Conservation (phyloP, 2,113 vertebrate genomes). For the Phylloscopus whistleri region DNA sequence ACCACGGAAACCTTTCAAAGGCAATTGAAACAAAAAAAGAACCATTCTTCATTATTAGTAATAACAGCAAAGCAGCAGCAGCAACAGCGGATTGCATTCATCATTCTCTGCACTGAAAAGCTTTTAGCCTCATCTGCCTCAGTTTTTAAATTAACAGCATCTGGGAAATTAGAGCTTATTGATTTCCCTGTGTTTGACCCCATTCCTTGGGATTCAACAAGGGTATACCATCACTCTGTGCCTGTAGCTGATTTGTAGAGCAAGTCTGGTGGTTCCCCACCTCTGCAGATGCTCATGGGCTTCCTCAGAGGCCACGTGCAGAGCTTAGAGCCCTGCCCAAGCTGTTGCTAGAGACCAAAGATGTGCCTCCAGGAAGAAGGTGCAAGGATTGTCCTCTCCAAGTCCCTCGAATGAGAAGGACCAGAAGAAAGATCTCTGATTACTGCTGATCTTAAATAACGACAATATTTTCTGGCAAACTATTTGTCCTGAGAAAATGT, state of each 20-base stretch:
- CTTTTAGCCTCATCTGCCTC: not conserved
- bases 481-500: not conserved
- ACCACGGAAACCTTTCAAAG: not conserved
- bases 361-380: not conserved
- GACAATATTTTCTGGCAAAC: not conserved
- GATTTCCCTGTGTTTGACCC: not conserved
- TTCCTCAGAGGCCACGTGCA: not conserved
- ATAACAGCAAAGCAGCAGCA: not conserved
- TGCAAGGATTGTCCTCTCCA: not conserved
- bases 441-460: not conserved
- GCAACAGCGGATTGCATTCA: not conserved
- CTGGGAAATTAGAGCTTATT: not conserved
- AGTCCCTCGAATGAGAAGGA: not conserved
- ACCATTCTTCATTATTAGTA: not conserved
- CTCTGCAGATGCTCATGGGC: not conserved
- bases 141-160: not conserved
- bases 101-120: not conserved
- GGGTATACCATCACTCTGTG: not conserved
- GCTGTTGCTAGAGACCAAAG: not conserved
- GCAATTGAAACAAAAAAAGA: not conserved
- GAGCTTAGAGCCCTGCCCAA: not conserved
- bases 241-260: accelerated
- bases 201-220: not conserved
- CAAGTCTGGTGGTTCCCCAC: not conserved
- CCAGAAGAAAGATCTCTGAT: not conserved